Conservation (phyloP, 2,113 vertebrate genomes). For the Phalacrocorax carbo region DNA sequence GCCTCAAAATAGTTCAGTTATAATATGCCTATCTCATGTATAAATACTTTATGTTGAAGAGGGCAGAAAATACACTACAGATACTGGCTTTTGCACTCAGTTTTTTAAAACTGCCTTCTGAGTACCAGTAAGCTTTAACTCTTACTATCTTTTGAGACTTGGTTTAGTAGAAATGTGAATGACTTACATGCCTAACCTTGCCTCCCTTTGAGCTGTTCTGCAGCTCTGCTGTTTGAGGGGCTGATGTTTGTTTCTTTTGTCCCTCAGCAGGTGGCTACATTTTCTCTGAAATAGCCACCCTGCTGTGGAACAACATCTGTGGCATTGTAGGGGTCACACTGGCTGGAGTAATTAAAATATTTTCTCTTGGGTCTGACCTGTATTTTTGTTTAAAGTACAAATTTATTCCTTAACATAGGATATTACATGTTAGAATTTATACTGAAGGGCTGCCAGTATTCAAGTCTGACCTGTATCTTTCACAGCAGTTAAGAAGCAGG, state of each 20-base stretch:
- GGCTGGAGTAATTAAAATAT: slow-evolving; percentile 4
- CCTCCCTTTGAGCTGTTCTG: background rate
- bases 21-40: background rate
- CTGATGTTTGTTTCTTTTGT: slow-evolving; percentile 49
- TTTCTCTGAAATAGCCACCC: slow-evolving; percentile 33
- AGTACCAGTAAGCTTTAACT: background rate
- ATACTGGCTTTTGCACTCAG: background rate
- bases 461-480: background rate
- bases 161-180: background rate
- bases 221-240: background rate
- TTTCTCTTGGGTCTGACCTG: background rate
- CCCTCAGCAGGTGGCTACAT: slow-evolving; percentile 48
- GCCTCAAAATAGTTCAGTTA: slow-evolving; percentile 6
- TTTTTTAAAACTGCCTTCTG: background rate
- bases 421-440: background rate
- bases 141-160: background rate
- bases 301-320: slow-evolving; percentile 52
- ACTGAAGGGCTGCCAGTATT: background rate
- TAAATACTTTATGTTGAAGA: background rate
- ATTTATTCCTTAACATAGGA: background rate
- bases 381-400: background rate
- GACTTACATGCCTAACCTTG: background rate
- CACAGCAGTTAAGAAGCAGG: background rate
- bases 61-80: background rate
- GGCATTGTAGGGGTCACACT: background rate